phyloP scores from a whole-genome alignment of 1,140 invertebrate species.

The Temnothorax longispinosus region DNA sequence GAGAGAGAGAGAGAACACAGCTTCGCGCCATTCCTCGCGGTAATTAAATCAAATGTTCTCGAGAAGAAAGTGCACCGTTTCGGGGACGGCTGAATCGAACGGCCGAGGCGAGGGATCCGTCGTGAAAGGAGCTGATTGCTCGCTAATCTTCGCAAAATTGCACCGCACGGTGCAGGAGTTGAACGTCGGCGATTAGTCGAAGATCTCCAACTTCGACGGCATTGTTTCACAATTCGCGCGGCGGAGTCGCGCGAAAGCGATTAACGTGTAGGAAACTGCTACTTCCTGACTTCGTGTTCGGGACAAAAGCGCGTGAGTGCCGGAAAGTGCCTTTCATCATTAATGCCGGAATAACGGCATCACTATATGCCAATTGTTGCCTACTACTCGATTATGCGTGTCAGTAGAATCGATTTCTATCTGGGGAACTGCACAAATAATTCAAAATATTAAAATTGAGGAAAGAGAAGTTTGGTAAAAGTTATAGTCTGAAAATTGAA shows the following conservation, averaged over 20 bases:
- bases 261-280: constrained; percentile 64
- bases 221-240: constrained; percentile 71
- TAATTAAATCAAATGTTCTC: constrained; percentile 74
- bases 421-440: neutral
- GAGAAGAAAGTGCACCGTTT: constrained; percentile 71
- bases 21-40: constrained; percentile 60
- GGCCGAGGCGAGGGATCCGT: constrained; percentile 59
- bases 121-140: constrained; percentile 74
- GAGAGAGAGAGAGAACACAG: constrained; percentile 40
- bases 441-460: neutral
- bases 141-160: constrained; percentile 75
- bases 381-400: neutral
- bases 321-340: constrained; percentile 64
- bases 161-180: constrained; percentile 60
- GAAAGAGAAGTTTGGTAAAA: neutral
- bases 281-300: constrained; percentile 53
- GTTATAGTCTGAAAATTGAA: neutral
- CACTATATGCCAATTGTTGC: constrained; percentile 5
- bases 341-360: constrained; percentile 41
- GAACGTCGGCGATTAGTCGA: constrained; percentile 71
- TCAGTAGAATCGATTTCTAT: constrained; percentile 4
- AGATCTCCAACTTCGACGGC: constrained; percentile 69
- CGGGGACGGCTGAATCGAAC: constrained; percentile 68
- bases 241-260: constrained; percentile 52
- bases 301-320: constrained; percentile 54